Conservation (phyloP, 2,113 vertebrate species). For the Actinemys pallida region DNA sequence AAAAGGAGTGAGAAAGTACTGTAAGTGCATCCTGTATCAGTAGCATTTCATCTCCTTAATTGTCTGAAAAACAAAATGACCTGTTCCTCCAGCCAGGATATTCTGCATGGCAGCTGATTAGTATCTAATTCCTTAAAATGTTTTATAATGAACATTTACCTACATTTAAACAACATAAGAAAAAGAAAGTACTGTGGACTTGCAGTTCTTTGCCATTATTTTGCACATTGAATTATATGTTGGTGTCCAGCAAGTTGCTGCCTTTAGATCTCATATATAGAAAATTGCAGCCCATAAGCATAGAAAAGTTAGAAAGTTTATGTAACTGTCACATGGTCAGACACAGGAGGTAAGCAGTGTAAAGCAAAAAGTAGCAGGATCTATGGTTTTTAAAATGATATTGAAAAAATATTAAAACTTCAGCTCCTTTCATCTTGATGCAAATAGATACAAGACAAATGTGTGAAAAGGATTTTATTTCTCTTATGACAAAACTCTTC, state of each 20-base stretch:
- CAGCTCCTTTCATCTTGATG: not conserved
- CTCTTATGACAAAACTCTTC: not conserved
- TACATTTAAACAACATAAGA: not conserved
- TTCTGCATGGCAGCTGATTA: not conserved
- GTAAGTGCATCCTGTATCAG: not conserved
- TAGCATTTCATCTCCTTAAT: not conserved
- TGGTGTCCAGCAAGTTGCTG: not conserved
- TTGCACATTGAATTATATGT: not conserved
- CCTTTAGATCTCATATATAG: not conserved
- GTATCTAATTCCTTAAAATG: not conserved
- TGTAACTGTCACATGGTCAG: not conserved
- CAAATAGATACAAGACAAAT: not conserved
- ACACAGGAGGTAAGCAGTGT: not conserved
- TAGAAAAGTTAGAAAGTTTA: not conserved
- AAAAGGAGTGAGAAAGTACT: not conserved
- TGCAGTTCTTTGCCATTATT: not conserved
- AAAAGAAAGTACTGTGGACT: not conserved
- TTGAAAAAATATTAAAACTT: not conserved
- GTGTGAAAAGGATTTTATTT: not conserved
- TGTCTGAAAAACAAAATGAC: not conserved
- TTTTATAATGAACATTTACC: not conserved
- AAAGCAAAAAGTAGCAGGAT: not conserved
- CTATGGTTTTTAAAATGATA: not conserved
- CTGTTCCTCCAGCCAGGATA: not conserved
- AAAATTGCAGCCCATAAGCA: not conserved